Percentiles rank a stretch among this genome's conserved stretches.
phyloP scores from a whole-genome alignment of 2,113 vertebrate genomes.

The Neoarius graeffei region DNA sequence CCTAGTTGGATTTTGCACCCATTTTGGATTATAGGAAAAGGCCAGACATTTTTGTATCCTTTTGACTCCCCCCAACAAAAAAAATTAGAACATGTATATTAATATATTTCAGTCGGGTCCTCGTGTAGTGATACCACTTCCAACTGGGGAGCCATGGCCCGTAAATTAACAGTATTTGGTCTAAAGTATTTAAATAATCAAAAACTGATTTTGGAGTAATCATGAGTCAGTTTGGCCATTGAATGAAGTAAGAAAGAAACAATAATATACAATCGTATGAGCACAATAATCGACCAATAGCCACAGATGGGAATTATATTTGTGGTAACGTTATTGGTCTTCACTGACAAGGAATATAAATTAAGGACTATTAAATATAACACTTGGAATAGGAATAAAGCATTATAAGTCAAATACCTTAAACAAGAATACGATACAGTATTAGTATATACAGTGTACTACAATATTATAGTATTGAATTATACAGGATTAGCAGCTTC shows the following conservation, averaged over 20 bases:
- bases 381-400: not conserved
- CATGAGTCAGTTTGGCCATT: not conserved
- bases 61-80: not conserved
- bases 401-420: not conserved
- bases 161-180: not conserved
- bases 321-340: not conserved
- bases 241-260: not conserved
- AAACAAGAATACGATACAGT: not conserved
- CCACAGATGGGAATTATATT: not conserved
- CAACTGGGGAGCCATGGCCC: not conserved
- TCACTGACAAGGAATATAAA: not conserved
- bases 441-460: not conserved
- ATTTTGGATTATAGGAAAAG: slow-evolving; percentile 12
- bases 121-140: not conserved
- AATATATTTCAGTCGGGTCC: not conserved
- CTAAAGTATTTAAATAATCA: not conserved
- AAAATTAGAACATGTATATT: not conserved
- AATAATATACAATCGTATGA: not conserved
- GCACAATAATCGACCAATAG: not conserved
- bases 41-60: not conserved
- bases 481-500: not conserved
- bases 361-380: not conserved
- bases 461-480: no score
- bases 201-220: not conserved
- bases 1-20: not conserved